Evolutionary conservation across 2,888 invertebrate species (phyloP).

Genomic region (Polydrusus pterygomalis): DNA sequence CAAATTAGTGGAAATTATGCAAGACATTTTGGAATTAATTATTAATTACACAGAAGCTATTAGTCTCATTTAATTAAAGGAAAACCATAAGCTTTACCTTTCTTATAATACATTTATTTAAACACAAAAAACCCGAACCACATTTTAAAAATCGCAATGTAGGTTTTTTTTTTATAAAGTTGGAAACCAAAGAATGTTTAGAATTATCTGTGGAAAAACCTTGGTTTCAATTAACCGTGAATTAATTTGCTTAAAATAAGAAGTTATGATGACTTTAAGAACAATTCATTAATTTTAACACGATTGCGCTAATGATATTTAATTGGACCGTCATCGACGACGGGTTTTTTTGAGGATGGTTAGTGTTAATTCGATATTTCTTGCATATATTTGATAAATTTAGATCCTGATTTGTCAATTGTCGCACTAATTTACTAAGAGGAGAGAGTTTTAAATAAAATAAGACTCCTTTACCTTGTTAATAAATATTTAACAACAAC

Average conservation of each 20-base stretch:
- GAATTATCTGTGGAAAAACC: slow-evolving; percentile 4
- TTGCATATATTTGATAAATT: slow-evolving; percentile 1
- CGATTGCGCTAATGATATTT: neutral
- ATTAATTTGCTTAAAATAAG: neutral
- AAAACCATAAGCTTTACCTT: neutral
- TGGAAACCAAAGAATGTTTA: neutral
- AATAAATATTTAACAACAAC: neutral
- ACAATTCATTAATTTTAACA: neutral
- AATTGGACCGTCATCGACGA: neutral
- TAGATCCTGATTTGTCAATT: neutral
- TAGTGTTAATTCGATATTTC: neutral
- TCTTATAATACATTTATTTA: neutral
- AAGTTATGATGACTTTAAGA: neutral
- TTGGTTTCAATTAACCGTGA: neutral
- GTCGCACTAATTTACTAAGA: neutral
- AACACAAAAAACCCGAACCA: neutral
- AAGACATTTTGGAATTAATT: too few species aligned
- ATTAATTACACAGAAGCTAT: too few species aligned
- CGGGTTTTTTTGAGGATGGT: neutral
- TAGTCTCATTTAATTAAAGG: too few species aligned
- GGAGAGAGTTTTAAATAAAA: neutral
- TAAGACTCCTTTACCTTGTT: neutral
- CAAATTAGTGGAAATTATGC: too few species aligned
- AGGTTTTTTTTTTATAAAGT: too few species aligned
- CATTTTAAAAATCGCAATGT: neutral